Evolutionary conservation across 2,113 vertebrate genomes (phyloP).

Genomic region (Paraplagusia blochii): DNA sequence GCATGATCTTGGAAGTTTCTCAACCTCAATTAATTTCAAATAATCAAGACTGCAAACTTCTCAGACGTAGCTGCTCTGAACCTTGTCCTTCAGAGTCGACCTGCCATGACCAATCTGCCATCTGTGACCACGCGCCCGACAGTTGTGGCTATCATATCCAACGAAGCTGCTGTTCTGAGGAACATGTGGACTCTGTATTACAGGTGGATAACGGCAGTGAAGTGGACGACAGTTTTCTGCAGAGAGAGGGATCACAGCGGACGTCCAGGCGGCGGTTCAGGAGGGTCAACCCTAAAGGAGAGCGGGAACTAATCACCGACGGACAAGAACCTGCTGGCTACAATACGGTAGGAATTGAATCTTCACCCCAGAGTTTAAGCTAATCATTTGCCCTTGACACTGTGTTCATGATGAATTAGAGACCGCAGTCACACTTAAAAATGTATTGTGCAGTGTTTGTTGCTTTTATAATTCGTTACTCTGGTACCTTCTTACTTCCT

Average conservation of each 20-base stretch:
- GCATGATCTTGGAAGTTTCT: constrained; percentile 23
- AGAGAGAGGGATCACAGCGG: constrained; percentile 81
- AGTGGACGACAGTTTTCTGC: constrained; percentile 82
- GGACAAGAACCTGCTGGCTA: constrained; percentile 77
- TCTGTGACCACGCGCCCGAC: constrained; percentile 2
- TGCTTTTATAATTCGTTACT: too few species aligned
- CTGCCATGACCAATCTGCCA: neutral
- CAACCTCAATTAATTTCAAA: neutral
- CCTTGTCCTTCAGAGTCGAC: constrained; percentile 8
- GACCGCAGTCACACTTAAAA: too few species aligned
- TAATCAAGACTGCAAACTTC: constrained; percentile 14
- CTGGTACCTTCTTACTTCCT: too few species aligned
- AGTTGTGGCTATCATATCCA: neutral
- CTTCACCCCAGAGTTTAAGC: neutral
- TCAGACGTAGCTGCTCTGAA: constrained; percentile 35
- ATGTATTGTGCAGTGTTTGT: too few species aligned
- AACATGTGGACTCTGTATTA: constrained; percentile 71
- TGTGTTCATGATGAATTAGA: neutral
- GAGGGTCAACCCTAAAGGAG: constrained; percentile 85
- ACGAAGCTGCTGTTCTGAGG: constrained; percentile 46
- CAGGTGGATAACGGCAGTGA: constrained; percentile 95
- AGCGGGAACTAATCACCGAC: constrained; percentile 89
- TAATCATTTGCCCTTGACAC: neutral
- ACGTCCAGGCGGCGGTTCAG: constrained; percentile 85
- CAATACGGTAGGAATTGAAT: constrained; percentile 72